Percentiles rank a stretch among this genome's conserved stretches.
Conservation (phyloP, 2,888 invertebrate species). For the Cheilosia vernalis region DNA sequence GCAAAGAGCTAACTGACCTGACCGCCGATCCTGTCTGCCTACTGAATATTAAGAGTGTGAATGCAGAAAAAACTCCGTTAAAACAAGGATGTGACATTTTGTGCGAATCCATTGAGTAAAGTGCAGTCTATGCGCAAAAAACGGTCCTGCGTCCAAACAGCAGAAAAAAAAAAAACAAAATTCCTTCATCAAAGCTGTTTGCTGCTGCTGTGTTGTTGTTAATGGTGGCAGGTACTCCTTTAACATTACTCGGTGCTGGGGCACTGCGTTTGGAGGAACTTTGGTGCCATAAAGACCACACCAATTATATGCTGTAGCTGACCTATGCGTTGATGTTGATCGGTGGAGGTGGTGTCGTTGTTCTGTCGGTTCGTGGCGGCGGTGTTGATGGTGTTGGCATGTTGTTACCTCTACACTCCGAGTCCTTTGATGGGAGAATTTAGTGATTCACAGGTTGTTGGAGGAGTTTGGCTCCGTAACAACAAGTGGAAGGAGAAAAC, state of each 20-base stretch:
- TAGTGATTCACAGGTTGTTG: slow-evolving; percentile 72
- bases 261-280: slow-evolving; percentile 70
- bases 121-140: slow-evolving; percentile 55
- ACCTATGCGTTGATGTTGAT: slow-evolving; percentile 72
- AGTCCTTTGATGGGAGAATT: slow-evolving; percentile 65
- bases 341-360: slow-evolving; percentile 57
- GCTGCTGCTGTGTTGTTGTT: slow-evolving; percentile 42
- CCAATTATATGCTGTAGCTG: slow-evolving; percentile 66
- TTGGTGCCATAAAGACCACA: slow-evolving; percentile 74
- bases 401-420: slow-evolving; percentile 67
- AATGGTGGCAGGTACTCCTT: slow-evolving; percentile 37
- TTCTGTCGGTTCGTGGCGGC: slow-evolving; percentile 35
- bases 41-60: slow-evolving; percentile 63
- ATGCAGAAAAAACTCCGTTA: slow-evolving; percentile 46
- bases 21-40: slow-evolving; percentile 57
- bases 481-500: slow-evolving; percentile 13
- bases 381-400: slow-evolving; percentile 56
- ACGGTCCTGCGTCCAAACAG: slow-evolving; percentile 7
- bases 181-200: slow-evolving; percentile 62
- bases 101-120: slow-evolving; percentile 55
- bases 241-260: slow-evolving; percentile 47
- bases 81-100: slow-evolving; percentile 74
- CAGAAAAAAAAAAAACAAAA: not conserved
- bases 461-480: slow-evolving; percentile 43
- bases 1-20: slow-evolving; percentile 44